phyloP scores from a whole-genome alignment of 2,113 vertebrate genomes.

The Oryzias curvinotus region DNA sequence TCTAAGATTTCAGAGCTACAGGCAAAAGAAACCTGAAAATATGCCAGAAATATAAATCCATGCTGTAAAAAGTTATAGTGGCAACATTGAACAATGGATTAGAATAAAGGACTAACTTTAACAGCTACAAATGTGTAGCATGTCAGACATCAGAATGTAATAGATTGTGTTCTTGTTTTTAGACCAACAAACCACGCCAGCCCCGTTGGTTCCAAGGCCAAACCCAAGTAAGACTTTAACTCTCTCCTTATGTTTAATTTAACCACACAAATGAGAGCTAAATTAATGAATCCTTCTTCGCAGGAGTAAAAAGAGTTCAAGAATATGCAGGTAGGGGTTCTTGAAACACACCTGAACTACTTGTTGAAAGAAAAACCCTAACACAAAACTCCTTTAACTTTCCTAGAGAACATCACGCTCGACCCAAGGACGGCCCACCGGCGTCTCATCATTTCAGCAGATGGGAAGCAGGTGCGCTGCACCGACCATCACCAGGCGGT shows the following conservation, averaged over 20 bases:
- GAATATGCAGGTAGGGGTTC: constrained; percentile 69
- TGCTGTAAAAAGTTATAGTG: no score
- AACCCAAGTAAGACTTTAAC: constrained; percentile 47
- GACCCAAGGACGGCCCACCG: constrained; percentile 74
- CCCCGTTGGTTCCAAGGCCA: constrained; percentile 14
- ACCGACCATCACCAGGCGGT: constrained; percentile 57
- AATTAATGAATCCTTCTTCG: not conserved
- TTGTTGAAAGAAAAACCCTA: not conserved
- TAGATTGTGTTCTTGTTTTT: no score
- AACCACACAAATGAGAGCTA: no score
- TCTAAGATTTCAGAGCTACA: no score
- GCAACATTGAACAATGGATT: no score
- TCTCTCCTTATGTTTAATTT: no score
- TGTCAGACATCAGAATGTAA: no score
- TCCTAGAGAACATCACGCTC: constrained; percentile 71
- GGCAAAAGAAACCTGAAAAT: no score
- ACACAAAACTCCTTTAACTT: not conserved
- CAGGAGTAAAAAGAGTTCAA: constrained; percentile 65
- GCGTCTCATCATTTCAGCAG: constrained; percentile 70
- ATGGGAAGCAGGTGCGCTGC: constrained; percentile 69
- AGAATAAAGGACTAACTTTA: no score
- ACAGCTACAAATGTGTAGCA: no score
- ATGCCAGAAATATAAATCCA: no score
- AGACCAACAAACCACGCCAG: constrained; percentile 18
- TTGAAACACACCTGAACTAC: not conserved